Percentiles rank a stretch among this genome's conserved stretches.
Conservation (phyloP, 2,797 vertebrate genomes). For the Micropoecilia bifurca region DNA sequence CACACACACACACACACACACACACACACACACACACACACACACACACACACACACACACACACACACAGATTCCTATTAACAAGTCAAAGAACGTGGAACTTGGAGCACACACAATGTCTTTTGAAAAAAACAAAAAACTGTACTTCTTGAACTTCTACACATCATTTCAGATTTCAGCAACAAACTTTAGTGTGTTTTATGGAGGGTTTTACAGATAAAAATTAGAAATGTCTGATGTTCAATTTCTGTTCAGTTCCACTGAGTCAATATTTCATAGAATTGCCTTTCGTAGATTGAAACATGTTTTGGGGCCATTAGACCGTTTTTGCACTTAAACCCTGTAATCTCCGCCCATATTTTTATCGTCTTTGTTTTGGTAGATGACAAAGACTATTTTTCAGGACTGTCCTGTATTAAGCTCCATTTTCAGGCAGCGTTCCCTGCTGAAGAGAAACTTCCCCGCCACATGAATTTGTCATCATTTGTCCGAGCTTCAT, state of each 20-base stretch:
- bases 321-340: not conserved
- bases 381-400: not conserved
- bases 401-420: not conserved
- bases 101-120: not conserved
- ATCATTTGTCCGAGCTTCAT: not conserved
- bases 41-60: too few relatives aligned
- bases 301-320: not conserved
- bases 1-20: too few relatives aligned
- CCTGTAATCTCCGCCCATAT: not conserved
- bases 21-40: constrained; percentile 1
- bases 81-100: constrained; percentile 39
- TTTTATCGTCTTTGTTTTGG: not conserved
- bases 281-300: not conserved
- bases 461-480: not conserved
- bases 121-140: not conserved
- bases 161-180: not conserved
- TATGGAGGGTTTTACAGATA: not conserved
- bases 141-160: not conserved
- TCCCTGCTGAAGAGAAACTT: not conserved
- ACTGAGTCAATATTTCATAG: not conserved
- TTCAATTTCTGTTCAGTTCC: not conserved
- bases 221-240: not conserved
- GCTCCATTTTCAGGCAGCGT: not conserved
- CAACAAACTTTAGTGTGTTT: not conserved
- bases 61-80: constrained; percentile 6